A percentile compares a stretch with the other conserved stretches of the same genome.
These are phyloP conservation scores for Mormyrus hasselquistii DNA, from an alignment of 2,797 vertebrate genomes.

Conservation along the genomic window DNA sequence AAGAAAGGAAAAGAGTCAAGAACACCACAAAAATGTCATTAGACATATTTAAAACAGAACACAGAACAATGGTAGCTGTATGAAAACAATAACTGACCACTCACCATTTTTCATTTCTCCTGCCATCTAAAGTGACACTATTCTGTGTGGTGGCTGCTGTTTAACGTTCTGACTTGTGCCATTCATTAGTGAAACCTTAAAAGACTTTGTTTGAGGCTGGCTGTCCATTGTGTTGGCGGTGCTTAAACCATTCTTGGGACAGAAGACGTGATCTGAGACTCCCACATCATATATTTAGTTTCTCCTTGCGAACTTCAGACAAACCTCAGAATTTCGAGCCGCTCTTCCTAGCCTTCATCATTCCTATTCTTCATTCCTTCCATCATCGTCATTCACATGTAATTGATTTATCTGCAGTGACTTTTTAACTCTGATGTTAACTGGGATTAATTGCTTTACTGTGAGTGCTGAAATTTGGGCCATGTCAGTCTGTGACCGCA, in stretches of 20 bases:
- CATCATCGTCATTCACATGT: not conserved
- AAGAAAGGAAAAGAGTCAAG: not conserved
- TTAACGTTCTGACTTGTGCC: conserved; percentile 41
- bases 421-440: not conserved
- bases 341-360: not conserved
- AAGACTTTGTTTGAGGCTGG: conserved; percentile 31
- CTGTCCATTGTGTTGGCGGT: not conserved
- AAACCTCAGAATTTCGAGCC: not conserved
- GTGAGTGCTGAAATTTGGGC: not conserved
- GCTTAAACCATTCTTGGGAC: not conserved
- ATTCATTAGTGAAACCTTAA: conserved; percentile 70
- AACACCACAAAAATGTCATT: not conserved
- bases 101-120: not conserved
- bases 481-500: not conserved
- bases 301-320: not conserved
- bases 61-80: not conserved
- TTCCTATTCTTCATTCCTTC: not conserved
- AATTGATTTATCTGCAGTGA: not conserved
- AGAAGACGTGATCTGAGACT: not conserved
- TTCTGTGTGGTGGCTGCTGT: conserved; percentile 27
- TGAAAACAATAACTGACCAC: not conserved
- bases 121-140: conserved; percentile 41
- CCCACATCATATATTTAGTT: not conserved
- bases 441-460: not conserved
- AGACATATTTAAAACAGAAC: no score